These are phyloP conservation scores for Parapsyche elsis DNA, from an alignment of 1,140 invertebrate species.

Conservation along the genomic window DNA sequence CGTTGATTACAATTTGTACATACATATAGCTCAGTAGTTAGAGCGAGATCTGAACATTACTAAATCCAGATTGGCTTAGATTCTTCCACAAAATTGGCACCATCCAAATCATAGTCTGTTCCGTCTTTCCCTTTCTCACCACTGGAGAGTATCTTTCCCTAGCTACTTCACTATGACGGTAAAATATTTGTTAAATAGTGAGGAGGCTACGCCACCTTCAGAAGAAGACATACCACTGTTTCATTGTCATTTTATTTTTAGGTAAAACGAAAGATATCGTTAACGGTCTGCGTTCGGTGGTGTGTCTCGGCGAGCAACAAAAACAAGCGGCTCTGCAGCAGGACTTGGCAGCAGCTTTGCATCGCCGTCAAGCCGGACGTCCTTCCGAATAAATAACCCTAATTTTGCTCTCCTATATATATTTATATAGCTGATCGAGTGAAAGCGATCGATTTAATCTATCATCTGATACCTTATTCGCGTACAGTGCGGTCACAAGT, in stretches of 20 bases:
- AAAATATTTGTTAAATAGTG: too few relatives aligned
- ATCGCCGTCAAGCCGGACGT: conserved; percentile 76
- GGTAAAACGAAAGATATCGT: conserved; percentile 98
- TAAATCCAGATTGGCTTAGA: too few relatives aligned
- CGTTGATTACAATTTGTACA: background rate
- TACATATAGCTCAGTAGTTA: too few relatives aligned
- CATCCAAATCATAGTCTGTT: too few relatives aligned
- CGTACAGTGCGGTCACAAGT: background rate
- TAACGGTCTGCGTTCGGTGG: conserved; percentile 92
- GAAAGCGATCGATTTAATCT: background rate
- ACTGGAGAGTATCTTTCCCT: too few relatives aligned
- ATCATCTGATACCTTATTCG: conserved; percentile 1
- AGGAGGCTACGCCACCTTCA: too few relatives aligned
- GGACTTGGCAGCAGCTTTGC: conserved; percentile 85
- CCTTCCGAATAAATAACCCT: conserved; percentile 61
- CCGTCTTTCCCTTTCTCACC: too few relatives aligned
- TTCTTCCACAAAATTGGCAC: too few relatives aligned
- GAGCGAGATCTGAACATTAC: too few relatives aligned
- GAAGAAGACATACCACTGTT: too few relatives aligned
- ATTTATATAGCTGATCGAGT: conserved; percentile 3
- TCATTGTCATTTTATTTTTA: conserved; percentile 47
- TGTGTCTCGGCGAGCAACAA: conserved; percentile 84
- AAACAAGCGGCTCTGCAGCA: conserved; percentile 86
- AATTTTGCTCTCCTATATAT: background rate
- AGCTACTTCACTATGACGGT: too few relatives aligned